Percentiles rank a stretch among this genome's conserved stretches.
phyloP scores from a whole-genome alignment of 2,797 vertebrate genomes.

The Trichosurus vulpecula region DNA sequence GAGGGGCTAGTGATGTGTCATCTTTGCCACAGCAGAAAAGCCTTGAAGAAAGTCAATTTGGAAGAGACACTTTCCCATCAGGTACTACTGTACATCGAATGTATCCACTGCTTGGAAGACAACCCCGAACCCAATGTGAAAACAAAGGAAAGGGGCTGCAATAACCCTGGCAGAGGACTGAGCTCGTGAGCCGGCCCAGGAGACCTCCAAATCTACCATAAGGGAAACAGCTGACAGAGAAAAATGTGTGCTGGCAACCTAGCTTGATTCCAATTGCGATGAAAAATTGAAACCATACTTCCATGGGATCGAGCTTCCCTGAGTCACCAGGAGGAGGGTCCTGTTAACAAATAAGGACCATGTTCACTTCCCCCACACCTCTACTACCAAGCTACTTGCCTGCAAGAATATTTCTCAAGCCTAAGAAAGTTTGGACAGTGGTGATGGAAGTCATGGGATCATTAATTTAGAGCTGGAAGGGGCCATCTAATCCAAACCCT shows the following conservation, averaged over 20 bases:
- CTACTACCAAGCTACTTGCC: conserved; percentile 34
- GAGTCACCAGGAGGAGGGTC: conserved; percentile 63
- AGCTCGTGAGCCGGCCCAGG: conserved; percentile 55
- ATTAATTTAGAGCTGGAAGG: background rate
- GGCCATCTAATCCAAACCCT: background rate
- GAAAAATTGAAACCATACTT: conserved; percentile 77
- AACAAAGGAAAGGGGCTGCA: conserved; percentile 62
- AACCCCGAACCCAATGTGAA: conserved; percentile 63
- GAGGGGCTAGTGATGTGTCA: conserved; percentile 56
- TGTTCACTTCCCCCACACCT: conserved; percentile 51
- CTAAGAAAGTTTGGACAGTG: background rate
- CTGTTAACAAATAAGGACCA: conserved; percentile 60
- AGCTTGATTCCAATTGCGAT: conserved; percentile 75
- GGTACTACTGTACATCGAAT: conserved; percentile 71
- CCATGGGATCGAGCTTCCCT: conserved; percentile 58
- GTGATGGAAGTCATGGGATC: background rate
- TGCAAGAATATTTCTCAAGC: background rate
- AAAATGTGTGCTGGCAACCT: conserved; percentile 75
- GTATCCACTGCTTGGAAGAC: conserved; percentile 41
- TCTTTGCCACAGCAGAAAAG: conserved; percentile 56
- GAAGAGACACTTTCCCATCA: conserved; percentile 59
- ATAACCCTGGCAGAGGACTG: conserved; percentile 63
- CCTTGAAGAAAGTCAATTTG: conserved; percentile 38
- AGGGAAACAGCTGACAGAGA: conserved; percentile 69
- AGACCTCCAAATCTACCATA: conserved; percentile 64